Base-by-base conservation (phyloP, 1,140 invertebrate genomes). In the Diuraphis noxia region DNA sequence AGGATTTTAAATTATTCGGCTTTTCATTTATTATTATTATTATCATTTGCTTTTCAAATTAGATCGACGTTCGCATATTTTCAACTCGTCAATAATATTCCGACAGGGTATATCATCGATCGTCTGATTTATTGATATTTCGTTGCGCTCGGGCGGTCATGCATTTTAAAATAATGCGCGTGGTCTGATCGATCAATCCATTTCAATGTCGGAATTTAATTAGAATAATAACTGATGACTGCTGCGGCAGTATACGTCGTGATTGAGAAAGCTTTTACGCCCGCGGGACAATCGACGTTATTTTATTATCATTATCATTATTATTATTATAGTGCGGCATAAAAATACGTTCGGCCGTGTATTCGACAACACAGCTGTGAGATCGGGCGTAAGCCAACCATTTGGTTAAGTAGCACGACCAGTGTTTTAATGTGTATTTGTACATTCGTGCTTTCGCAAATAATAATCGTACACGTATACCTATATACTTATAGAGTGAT, bases 81-180 rank as follows among this genome's bases (percentile, higher is more conserved):
- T 46, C 3, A 13, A 49, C 46, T 86, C 21, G 43, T n/a, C 38
- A n/a, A n/a, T 41, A 7, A 79, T 79, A 38, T 46, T 85, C 41
- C 43, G 43, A 86, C 34, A n/a, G 56, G 41, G 30, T 10, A 19
- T n/a, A 72, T 72, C 56, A n/a, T n/a, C 56, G n/a, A 9, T 10
- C 19, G 84, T 49, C 46, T 49, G 84, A 86, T 86, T 86, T 86
- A 86, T 86, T 36, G 43, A 86, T 86, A n/a, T 86, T 49, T 46
- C n/a, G 34, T 8, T 38, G 13, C 43, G 79, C 9, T 38, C 79
- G 36, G 34, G 25, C 43, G 19, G 84, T 86, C 34, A 10, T 49
- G 43, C 43, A 1, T 86, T 86, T 49, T 23, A 8, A 49, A 86
- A 86, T 36, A 49, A 49, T 34, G 25, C 84, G 19, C 84, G n/a